These are phyloP conservation scores for Aleiodes testaceus DNA, from an alignment of 2,888 invertebrate species.

Conservation along the genomic window DNA sequence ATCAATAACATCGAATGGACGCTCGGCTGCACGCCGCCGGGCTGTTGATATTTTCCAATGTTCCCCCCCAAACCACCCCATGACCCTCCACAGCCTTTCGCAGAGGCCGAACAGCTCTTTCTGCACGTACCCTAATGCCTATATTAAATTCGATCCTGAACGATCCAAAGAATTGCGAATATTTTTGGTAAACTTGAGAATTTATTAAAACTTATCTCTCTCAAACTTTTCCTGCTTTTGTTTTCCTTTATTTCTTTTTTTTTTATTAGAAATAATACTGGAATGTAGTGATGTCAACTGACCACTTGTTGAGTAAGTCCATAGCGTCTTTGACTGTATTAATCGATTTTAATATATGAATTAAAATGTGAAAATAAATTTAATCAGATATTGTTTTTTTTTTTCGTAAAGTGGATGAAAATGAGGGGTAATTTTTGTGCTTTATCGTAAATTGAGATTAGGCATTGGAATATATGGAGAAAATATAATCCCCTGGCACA, in stretches of 20 bases:
- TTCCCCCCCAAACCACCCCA: background rate
- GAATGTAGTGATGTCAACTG: conserved; percentile 40
- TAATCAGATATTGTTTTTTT: too few species aligned
- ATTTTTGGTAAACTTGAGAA: too few species aligned
- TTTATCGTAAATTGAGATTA: conserved; percentile 11
- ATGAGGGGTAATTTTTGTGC: background rate
- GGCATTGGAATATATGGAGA: background rate
- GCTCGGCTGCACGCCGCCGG: conserved; percentile 51
- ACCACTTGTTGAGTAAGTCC: conserved; percentile 49
- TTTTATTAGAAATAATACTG: background rate
- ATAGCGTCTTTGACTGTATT: background rate
- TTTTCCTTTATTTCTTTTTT: background rate
- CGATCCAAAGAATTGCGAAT: too few species aligned
- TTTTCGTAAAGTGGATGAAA: background rate
- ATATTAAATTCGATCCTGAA: conserved; percentile 10
- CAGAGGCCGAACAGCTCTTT: background rate
- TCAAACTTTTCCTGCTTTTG: too few species aligned
- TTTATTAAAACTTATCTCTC: too few species aligned
- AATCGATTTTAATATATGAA: too few species aligned
- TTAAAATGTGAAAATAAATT: too few species aligned
- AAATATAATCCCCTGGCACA: background rate
- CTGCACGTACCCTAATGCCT: too few species aligned
- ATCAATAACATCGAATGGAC: conserved; percentile 70
- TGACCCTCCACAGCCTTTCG: background rate
- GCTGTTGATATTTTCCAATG: conserved; percentile 56